Evolutionary conservation across 1,140 invertebrate genomes (phyloP).

Genomic region (Oscheius sp.): DNA sequence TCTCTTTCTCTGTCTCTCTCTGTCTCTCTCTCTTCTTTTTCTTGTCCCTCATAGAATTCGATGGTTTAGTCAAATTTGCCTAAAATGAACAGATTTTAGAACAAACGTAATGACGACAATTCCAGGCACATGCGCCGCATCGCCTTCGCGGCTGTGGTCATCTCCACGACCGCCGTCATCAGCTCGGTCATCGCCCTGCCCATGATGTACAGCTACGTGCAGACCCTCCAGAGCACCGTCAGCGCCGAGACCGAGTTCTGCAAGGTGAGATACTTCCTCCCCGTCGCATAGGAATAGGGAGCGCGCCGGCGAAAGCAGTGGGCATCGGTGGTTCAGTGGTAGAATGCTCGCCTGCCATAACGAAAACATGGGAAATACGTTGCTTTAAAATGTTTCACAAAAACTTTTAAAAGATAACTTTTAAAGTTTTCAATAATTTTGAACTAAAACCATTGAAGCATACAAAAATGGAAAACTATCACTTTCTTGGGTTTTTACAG

Average conservation of each 20-base stretch:
- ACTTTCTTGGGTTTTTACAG: too few relatives aligned
- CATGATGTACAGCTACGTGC: slow-evolving; percentile 39
- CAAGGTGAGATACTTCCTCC: slow-evolving; percentile 17
- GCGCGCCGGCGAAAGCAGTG: neutral
- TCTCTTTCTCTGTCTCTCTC: neutral
- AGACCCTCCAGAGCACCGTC: slow-evolving; percentile 34
- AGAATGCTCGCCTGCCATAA: slow-evolving; percentile 67
- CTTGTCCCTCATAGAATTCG: neutral
- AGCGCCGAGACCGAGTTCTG: slow-evolving; percentile 42
- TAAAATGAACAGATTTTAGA: neutral
- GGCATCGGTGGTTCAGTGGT: slow-evolving; percentile 67
- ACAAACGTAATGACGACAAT: neutral
- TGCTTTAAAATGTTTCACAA: too few relatives aligned
- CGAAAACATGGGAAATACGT: too few relatives aligned
- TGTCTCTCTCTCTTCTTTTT: neutral
- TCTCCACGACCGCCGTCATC: slow-evolving; percentile 41
- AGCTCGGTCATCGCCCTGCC: slow-evolving; percentile 37
- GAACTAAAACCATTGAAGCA: too few relatives aligned
- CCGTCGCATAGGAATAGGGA: neutral
- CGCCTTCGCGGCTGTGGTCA: slow-evolving; percentile 33
- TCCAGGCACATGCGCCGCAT: slow-evolving; percentile 40
- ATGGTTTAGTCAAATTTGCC: neutral
- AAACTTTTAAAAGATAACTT: too few relatives aligned
- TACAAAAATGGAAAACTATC: too few relatives aligned
- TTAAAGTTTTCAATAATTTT: too few relatives aligned